These are phyloP conservation scores for Scolopax rusticola DNA, from an alignment of 2,797 vertebrate genomes.

Conservation along the genomic window DNA sequence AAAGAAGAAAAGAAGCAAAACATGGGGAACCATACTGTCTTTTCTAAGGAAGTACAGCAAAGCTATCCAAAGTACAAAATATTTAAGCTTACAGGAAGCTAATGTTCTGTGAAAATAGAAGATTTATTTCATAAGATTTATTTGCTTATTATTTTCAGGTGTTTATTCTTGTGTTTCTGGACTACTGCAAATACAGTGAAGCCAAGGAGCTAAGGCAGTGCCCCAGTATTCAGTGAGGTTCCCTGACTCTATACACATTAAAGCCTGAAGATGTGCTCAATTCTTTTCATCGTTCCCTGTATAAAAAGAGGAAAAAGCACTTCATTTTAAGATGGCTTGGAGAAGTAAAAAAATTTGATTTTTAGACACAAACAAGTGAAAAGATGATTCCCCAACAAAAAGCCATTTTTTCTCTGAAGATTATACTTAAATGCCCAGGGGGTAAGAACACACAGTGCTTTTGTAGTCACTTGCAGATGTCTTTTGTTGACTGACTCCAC, in stretches of 20 bases:
- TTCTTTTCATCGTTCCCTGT: background rate
- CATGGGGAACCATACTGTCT: constrained; percentile 26
- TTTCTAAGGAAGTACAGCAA: constrained; percentile 1
- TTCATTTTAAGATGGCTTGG: background rate
- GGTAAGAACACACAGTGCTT: background rate
- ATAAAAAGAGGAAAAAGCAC: background rate
- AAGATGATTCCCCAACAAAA: background rate
- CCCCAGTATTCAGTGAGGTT: background rate
- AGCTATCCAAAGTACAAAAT: constrained; percentile 22
- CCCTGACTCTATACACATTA: background rate
- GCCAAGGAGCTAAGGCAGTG: background rate
- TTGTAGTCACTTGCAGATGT: background rate
- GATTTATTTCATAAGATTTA: background rate
- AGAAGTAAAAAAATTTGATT: background rate
- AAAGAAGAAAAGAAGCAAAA: constrained; percentile 28
- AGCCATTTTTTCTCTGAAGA: background rate
- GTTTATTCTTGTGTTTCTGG: background rate
- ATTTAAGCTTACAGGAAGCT: constrained; percentile 7
- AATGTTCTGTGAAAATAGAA: background rate
- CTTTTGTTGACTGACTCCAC: constrained; percentile 11
- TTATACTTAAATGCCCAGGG: background rate
- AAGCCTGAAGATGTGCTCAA: background rate
- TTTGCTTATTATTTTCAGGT: constrained; percentile 32
- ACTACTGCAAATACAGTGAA: background rate
- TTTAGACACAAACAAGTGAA: background rate